A percentile compares a stretch with the other conserved stretches of the same genome.
These are phyloP conservation scores for Mythimna impura DNA, from an alignment of 2,888 invertebrate genomes.

Conservation along the genomic window DNA sequence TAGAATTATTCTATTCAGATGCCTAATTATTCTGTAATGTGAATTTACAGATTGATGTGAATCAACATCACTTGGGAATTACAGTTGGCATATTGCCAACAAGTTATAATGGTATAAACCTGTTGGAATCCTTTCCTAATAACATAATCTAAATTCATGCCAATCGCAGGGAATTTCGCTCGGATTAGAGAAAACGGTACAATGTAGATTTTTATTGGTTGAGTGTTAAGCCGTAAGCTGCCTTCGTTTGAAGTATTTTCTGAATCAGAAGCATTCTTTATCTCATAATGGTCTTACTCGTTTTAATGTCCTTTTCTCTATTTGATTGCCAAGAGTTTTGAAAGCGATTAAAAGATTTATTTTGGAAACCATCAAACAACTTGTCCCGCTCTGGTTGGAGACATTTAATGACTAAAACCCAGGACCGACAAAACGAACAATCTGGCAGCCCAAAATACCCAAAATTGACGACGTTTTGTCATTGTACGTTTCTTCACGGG, in stretches of 20 bases:
- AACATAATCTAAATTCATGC: constrained; percentile 26
- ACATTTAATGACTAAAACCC: no score
- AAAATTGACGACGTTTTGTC: no score
- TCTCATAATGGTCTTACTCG: background rate
- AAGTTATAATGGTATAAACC: background rate
- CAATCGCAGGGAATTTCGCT: constrained; percentile 13
- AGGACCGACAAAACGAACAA: no score
- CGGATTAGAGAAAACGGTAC: background rate
- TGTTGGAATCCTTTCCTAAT: constrained; percentile 22
- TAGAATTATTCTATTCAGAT: no score
- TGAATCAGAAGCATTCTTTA: background rate
- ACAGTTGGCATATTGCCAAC: background rate
- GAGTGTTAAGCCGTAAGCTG: background rate
- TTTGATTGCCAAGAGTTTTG: background rate
- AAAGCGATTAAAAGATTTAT: no score
- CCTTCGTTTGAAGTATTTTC: background rate
- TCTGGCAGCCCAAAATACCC: no score
- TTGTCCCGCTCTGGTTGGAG: no score
- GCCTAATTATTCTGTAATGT: background rate
- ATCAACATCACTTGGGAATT: constrained; percentile 12
- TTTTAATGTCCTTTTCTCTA: background rate
- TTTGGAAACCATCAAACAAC: no score
- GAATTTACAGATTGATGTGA: constrained; percentile 3
- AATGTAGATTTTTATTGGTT: background rate
- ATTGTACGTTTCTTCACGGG: no score